Evolutionary conservation across 1,140 invertebrate species (phyloP).

Genomic region (Diplogasteroides magnus): DNA sequence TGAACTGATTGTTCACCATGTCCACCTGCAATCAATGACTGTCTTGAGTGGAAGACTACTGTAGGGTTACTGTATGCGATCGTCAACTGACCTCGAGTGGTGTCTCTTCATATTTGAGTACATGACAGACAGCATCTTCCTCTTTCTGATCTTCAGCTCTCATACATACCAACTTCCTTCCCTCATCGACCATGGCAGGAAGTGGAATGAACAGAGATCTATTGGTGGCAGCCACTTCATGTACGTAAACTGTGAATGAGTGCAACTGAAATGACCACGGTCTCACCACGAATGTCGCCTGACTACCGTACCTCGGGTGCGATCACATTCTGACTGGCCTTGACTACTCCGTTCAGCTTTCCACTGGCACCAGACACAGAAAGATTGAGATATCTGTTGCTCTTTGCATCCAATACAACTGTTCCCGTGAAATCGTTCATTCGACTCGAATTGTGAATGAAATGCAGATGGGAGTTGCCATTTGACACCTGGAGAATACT

Average conservation of each 20-base stretch:
- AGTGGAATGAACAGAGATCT: constrained; percentile 29
- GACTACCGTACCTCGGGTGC: background rate
- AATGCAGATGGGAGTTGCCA: no score
- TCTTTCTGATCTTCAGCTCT: constrained; percentile 28
- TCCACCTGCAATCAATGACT: constrained; percentile 16
- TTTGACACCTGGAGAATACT: background rate
- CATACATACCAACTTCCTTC: constrained; percentile 28
- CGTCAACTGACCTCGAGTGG: constrained; percentile 19
- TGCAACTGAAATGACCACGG: constrained; percentile 23
- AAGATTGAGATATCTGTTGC: constrained; percentile 30
- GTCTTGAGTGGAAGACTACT: background rate
- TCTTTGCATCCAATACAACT: constrained; percentile 28
- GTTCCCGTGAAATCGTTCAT: constrained; percentile 29
- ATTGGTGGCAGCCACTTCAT: constrained; percentile 26
- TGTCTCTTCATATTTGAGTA: constrained; percentile 27
- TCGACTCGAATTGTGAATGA: constrained; percentile 30
- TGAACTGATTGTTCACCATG: constrained; percentile 23
- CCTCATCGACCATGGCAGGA: constrained; percentile 29
- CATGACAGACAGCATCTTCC: constrained; percentile 15
- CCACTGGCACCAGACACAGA: constrained; percentile 31
- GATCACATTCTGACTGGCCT: background rate
- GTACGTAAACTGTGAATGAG: constrained; percentile 26
- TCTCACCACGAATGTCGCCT: constrained; percentile 17
- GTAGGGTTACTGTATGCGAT: background rate
- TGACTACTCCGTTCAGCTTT: constrained; percentile 31